These are phyloP conservation scores for Xanthia icteritia DNA, from an alignment of 2,888 invertebrate genomes.

Conservation along the genomic window DNA sequence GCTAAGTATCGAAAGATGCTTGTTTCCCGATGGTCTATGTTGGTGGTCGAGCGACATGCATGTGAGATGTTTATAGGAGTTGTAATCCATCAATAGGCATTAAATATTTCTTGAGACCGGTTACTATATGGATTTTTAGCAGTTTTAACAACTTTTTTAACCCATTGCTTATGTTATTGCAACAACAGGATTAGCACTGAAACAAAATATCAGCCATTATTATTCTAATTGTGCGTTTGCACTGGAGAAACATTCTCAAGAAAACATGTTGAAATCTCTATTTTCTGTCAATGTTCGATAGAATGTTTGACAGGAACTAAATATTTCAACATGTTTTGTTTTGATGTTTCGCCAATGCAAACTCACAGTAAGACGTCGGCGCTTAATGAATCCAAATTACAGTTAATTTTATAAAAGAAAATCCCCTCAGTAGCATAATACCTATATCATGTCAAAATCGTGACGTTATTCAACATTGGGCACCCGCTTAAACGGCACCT, in stretches of 20 bases:
- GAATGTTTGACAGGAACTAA: too few species aligned
- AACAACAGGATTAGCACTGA: neutral
- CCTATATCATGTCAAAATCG: too few species aligned
- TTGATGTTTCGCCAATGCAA: too few species aligned
- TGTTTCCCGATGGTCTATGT: neutral
- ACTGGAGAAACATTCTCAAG: too few species aligned
- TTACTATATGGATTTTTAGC: neutral
- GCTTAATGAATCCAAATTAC: neutral
- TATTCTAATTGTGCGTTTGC: too few species aligned
- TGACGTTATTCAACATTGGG: too few species aligned
- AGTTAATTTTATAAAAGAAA: neutral
- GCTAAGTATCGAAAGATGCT: neutral
- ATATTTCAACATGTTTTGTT: too few species aligned
- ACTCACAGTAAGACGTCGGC: neutral
- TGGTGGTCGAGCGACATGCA: constrained; percentile 16
- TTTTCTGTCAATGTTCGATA: too few species aligned
- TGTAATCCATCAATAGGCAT: neutral
- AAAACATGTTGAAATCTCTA: too few species aligned
- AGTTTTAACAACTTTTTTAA: neutral
- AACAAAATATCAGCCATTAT: neutral
- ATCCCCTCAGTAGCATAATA: neutral
- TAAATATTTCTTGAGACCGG: constrained; percentile 5
- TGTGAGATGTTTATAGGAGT: constrained; percentile 16
- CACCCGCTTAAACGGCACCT: too few species aligned
- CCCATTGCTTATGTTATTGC: neutral